Base-by-base conservation (phyloP, 1,140 invertebrate genomes). In the Drosophila sproati region DNA sequence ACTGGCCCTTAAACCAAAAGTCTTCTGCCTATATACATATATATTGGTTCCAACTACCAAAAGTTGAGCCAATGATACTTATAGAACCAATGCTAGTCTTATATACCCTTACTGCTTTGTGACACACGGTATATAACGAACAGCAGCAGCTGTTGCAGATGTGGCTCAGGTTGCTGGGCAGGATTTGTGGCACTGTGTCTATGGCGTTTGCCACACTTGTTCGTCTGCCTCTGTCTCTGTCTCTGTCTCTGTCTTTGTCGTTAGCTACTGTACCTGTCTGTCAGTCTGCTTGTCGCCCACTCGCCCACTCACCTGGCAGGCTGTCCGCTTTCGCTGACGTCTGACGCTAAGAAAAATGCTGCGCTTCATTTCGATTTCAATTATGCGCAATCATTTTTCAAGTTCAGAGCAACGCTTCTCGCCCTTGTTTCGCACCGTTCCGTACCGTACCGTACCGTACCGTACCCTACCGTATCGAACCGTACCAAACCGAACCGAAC, bases 321-420 rank as follows among this genome's bases (percentile, higher is more conserved):
- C 31, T 29, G 7, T 20, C 12, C 34, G 35, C 59, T 48, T 56
- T 45, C 28, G 32, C 51, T 73, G 63, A 54, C 20, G 20, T 28
- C 55, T 76, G 78, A 76, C 78, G 77, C 73, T 77, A 79, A 73
- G 75, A 57, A 80, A 88, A 88, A 72, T 60, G 68, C 73, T 72
- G 73, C 70, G 70, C 85, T 83, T 88, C 80, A 88, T 83, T 85
- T 88, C 86, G 80, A 80, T 83, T 88, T 88, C 85, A 88, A 89
- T 88, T 89, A 88, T 88, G 85, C 78, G 78, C 74, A 83, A 88
- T 89, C 85, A 88, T 88, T 88, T 88, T 88, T 88, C 85, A 88
- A 88, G 85, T 87, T 87, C 82, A 73, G n/a, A 60, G 5, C 57
- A 35, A 32, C 37, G 5, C 34, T 34, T 10, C 41, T 8, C 32